Conservation (phyloP, 2,888 invertebrate species). For the Pemphredon lugubris region DNA sequence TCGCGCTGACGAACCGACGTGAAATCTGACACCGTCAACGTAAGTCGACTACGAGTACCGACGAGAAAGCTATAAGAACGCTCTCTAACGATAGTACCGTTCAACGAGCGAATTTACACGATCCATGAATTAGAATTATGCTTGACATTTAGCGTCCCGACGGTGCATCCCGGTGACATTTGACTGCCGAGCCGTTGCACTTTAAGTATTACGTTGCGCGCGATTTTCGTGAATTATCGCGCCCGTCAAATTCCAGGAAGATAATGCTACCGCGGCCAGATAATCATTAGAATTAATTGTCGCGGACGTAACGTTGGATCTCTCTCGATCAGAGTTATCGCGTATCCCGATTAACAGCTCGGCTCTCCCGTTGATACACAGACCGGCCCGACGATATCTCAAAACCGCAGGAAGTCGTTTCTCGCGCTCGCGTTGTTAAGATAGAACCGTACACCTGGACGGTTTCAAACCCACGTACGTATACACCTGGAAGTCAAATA, state of each 20-base stretch:
- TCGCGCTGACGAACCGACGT: no score
- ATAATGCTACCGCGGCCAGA: no score
- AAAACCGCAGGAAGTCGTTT: conserved; percentile 21
- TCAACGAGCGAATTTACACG: no score
- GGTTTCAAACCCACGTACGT: conserved; percentile 17
- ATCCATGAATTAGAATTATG: conserved; percentile 19
- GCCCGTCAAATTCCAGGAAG: no score
- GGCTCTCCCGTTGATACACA: conserved; percentile 1
- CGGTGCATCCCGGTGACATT: neutral
- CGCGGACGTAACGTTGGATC: no score
- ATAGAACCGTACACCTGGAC: conserved; percentile 26
- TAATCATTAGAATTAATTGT: no score
- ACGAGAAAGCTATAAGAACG: no score
- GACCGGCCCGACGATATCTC: conserved; percentile 13
- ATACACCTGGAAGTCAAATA: conserved; percentile 19
- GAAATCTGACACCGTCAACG: no score
- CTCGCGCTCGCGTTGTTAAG: conserved; percentile 7
- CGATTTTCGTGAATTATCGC: no score
- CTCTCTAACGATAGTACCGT: no score
- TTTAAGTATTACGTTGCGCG: neutral
- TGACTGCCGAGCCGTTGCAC: neutral
- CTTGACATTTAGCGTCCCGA: conserved; percentile 27
- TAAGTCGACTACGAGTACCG: no score
- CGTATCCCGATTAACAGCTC: neutral
- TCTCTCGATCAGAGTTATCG: no score